A percentile compares a stretch with the other conserved stretches of the same genome.
Conservation (phyloP, 1,140 invertebrate genomes). For the Euborellia annulipes region DNA sequence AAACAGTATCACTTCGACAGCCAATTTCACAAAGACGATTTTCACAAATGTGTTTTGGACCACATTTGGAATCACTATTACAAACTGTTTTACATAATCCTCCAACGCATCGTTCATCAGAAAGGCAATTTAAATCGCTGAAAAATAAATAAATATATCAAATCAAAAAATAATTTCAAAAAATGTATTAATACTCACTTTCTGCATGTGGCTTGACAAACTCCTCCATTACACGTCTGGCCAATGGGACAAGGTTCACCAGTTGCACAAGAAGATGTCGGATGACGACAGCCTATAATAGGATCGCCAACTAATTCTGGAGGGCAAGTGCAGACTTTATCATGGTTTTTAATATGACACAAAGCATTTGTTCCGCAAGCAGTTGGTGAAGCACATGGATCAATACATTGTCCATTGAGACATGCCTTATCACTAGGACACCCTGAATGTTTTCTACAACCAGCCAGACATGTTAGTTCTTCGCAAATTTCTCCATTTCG, state of each 20-base stretch:
- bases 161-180: conserved; percentile 8
- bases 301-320: conserved; percentile 56
- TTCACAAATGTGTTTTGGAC: conserved; percentile 65
- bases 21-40: conserved; percentile 71
- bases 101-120: conserved; percentile 65
- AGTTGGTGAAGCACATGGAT: conserved; percentile 54
- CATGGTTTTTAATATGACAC: conserved; percentile 51
- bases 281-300: conserved; percentile 49
- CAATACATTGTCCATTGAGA: conserved; percentile 53
- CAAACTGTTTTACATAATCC: conserved; percentile 68
- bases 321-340: conserved; percentile 56
- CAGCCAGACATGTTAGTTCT: conserved; percentile 53
- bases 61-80: conserved; percentile 67
- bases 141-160: conserved; percentile 24
- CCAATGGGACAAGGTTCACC: conserved; percentile 47
- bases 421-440: conserved; percentile 54
- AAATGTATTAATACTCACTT: conserved; percentile 30
- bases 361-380: conserved; percentile 70
- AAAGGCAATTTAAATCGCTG: conserved; percentile 63
- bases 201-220: conserved; percentile 56
- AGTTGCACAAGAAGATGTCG: conserved; percentile 39
- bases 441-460: conserved; percentile 64
- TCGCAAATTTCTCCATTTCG: conserved; percentile 70
- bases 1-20: conserved; percentile 66
- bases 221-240: conserved; percentile 52